Base-by-base conservation (phyloP, 2,888 invertebrate species). In the Taenaris catops region DNA sequence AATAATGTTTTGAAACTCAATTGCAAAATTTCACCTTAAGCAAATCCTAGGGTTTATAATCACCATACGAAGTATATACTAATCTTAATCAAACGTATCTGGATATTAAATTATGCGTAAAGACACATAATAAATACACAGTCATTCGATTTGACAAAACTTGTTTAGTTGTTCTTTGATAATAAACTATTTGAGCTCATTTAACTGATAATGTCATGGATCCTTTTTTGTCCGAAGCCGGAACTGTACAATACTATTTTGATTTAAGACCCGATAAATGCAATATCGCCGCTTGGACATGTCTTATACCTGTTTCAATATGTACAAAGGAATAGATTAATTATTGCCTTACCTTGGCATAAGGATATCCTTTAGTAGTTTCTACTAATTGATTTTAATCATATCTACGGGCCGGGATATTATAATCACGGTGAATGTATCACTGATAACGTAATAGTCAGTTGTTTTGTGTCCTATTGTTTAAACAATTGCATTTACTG, bases 361-460 rank as follows among this genome's bases (percentile, higher is more conserved):
- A 40, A 44, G 43, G 40, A 44, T 44, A 44, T 44, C 43, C 43
- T 44, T 34, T 40, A 44, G 34, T 26, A 24, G 31, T 40, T 40
- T 40, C 33, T 37, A 44, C 33, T 43, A 40, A 44, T 40, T 34
- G 43, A 44, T 36, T 9, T 18, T 25, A 36, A 36, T 36, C 36
- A 29, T 20, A 24, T 29, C 27, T 29, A 19, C 21, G 7, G 25
- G 28, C 25, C 23, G 25, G 29, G 31, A 37, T 37, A 31, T 23
- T 34, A 20, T 31, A 42, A 42, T 38, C 35, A 24, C 24, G 19
- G 41, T 42, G 34, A 42, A 42, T 42, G 41, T 42, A 26, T 17
- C 17, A 26, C 12, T 27, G 41, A 41, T 38, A 34, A 26, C 29
- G 38, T 38, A 23, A 29, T 25, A 24, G 37, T 29, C 8, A 24